Conservation (phyloP, 2,888 invertebrate species). For the Marronus borbonicus region DNA sequence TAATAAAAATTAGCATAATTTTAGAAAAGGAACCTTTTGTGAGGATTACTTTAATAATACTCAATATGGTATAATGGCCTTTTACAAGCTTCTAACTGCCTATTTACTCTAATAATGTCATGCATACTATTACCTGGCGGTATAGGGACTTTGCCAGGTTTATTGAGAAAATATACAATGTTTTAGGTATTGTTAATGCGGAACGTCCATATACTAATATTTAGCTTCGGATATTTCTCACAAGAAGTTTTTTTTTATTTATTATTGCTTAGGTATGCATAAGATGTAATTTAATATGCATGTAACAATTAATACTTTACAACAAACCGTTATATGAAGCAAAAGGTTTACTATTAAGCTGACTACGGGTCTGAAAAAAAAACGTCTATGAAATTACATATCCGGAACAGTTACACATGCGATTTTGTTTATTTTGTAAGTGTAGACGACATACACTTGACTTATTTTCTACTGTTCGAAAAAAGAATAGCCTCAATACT, state of each 20-base stretch:
- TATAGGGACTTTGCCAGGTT: background rate
- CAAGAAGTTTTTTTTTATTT: background rate
- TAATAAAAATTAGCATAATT: too few relatives aligned
- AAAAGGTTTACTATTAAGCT: constrained; percentile 22
- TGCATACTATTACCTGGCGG: background rate
- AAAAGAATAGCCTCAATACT: background rate
- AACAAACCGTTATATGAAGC: constrained; percentile 30
- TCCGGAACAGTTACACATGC: constrained; percentile 16
- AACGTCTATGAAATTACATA: constrained; percentile 37
- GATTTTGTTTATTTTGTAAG: constrained; percentile 24
- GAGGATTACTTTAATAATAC: too few relatives aligned
- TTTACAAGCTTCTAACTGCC: background rate
- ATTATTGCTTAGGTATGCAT: background rate
- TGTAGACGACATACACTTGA: background rate
- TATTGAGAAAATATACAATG: constrained; percentile 21
- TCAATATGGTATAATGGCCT: background rate
- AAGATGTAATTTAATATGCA: constrained; percentile 23
- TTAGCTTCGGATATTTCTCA: background rate
- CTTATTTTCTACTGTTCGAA: background rate
- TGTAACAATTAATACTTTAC: constrained; percentile 37
- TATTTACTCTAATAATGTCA: constrained; percentile 8
- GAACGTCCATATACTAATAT: background rate
- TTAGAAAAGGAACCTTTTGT: too few relatives aligned
- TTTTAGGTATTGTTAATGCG: constrained; percentile 13
- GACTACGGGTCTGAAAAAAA: constrained; percentile 15